phyloP scores from a whole-genome alignment of 2,888 invertebrate species.

The Mimumesa dahlbomi region DNA sequence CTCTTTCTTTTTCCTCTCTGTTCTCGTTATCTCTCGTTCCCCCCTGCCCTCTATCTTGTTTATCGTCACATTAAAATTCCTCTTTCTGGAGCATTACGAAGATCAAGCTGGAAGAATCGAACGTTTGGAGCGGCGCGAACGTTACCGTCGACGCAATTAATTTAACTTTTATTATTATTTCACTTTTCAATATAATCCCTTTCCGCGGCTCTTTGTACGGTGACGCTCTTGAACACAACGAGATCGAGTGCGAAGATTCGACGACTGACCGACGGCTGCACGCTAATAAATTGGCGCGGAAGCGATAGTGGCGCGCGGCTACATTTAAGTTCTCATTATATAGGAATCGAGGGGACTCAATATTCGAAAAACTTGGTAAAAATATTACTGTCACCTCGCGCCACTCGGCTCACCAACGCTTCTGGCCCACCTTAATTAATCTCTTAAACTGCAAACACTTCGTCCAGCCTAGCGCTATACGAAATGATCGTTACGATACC shows the following conservation, averaged over 20 bases:
- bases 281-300: slow-evolving; percentile 60
- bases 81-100: background rate
- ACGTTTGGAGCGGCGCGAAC: background rate
- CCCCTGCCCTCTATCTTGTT: background rate
- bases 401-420: slow-evolving; percentile 64
- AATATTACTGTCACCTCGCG: slow-evolving; percentile 70
- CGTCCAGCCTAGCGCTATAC: slow-evolving; percentile 74
- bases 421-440: slow-evolving; percentile 71
- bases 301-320: slow-evolving; percentile 66
- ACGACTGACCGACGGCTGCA: slow-evolving; percentile 48
- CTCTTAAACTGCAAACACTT: slow-evolving; percentile 72
- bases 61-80: background rate
- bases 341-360: slow-evolving; percentile 64
- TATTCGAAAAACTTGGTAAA: slow-evolving; percentile 73
- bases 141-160: too few relatives aligned
- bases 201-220: slow-evolving; percentile 8
- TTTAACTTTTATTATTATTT: background rate
- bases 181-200: background rate
- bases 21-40: background rate
- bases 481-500: slow-evolving; percentile 78
- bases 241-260: slow-evolving; percentile 26
- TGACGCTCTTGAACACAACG: slow-evolving; percentile 30
- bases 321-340: slow-evolving; percentile 64
- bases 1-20: background rate
- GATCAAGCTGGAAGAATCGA: slow-evolving; percentile 19